These are phyloP conservation scores for Conger conger DNA, from an alignment of 2,113 vertebrate species.

Conservation along the genomic window DNA sequence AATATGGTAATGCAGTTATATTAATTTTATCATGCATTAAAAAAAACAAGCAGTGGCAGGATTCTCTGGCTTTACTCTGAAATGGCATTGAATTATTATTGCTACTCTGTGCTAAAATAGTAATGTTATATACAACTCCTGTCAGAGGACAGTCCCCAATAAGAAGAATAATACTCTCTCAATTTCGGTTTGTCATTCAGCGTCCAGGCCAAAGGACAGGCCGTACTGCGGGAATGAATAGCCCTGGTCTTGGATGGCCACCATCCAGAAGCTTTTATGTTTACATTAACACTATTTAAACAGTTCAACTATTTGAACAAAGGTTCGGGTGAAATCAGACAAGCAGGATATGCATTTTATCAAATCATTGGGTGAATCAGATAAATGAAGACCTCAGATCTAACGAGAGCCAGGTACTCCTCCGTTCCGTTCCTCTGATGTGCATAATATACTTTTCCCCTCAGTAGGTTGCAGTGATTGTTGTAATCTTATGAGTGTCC, in stretches of 20 bases:
- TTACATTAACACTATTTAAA: background rate
- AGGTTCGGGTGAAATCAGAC: background rate
- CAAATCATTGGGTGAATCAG: background rate
- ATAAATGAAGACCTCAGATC: background rate
- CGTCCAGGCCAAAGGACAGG: background rate
- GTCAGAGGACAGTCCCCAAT: background rate
- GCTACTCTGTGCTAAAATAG: background rate
- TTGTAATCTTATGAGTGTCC: conserved; percentile 86
- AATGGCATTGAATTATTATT: background rate
- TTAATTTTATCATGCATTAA: background rate
- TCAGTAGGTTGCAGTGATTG: conserved; percentile 65
- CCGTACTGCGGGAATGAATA: background rate
- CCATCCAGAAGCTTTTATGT: background rate
- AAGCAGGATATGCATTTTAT: background rate
- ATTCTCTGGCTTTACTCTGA: background rate
- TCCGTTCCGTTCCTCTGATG: background rate
- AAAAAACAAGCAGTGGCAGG: background rate
- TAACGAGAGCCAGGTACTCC: background rate
- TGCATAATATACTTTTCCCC: background rate
- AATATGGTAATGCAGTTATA: background rate
- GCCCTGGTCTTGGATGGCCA: background rate
- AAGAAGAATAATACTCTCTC: background rate
- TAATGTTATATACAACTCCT: background rate
- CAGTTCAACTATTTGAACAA: background rate
- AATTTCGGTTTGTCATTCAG: background rate